phyloP scores from a whole-genome alignment of 2,797 vertebrate genomes.

The Jordanella pulchra region DNA sequence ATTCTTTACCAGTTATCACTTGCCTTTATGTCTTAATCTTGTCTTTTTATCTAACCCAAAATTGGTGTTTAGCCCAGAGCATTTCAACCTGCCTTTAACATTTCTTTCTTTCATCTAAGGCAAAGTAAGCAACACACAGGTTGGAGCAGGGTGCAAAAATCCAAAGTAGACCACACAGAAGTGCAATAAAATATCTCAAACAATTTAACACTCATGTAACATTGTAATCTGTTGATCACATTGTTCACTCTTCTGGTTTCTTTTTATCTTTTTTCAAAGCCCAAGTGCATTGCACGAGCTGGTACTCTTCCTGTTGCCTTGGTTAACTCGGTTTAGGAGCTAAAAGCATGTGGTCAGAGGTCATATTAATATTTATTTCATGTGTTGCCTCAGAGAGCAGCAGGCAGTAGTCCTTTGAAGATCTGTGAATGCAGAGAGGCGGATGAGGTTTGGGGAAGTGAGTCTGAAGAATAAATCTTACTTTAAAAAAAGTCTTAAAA shows the following conservation, averaged over 20 bases:
- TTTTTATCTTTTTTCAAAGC: conserved; percentile 12
- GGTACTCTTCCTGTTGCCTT: conserved; percentile 36
- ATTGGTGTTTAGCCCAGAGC: conserved; percentile 29
- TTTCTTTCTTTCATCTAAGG: conserved; percentile 42
- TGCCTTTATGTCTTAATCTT: neutral
- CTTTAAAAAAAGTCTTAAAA: conserved; percentile 69
- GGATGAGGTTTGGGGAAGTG: conserved; percentile 45
- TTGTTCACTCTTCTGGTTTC: conserved; percentile 9
- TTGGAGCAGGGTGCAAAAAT: conserved; percentile 60
- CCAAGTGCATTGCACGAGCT: conserved; percentile 1
- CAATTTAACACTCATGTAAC: conserved; percentile 25
- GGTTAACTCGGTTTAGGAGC: conserved; percentile 64
- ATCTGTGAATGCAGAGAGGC: conserved; percentile 45
- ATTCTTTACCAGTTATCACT: neutral
- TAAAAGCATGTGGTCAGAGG: conserved; percentile 72
- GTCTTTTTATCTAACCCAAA: conserved; percentile 1
- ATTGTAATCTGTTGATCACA: conserved; percentile 19
- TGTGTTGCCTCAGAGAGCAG: conserved; percentile 73
- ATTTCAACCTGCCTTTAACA: conserved; percentile 21
- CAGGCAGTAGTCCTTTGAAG: conserved; percentile 77
- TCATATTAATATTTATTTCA: conserved; percentile 84
- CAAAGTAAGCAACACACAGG: conserved; percentile 60
- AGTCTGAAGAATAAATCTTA: conserved; percentile 64
- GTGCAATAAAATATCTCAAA: conserved; percentile 38
- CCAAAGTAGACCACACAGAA: conserved; percentile 62